Conservation (phyloP, 2,113 vertebrate genomes). For the Clarias macrocephalus region DNA sequence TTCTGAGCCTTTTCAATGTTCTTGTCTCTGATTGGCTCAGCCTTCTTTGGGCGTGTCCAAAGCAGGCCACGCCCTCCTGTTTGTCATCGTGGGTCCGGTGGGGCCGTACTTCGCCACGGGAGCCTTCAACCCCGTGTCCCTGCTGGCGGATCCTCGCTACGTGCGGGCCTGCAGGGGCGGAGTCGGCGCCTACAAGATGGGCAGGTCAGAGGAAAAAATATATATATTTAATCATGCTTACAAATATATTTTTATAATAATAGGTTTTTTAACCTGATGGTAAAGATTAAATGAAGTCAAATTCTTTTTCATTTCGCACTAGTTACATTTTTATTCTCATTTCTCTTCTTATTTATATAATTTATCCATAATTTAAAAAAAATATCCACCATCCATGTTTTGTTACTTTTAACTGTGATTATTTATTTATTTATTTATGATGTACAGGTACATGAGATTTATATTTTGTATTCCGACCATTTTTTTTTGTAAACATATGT, state of each 20-base stretch:
- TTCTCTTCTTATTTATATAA: background rate
- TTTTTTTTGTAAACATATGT: too few relatives aligned
- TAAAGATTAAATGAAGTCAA: background rate
- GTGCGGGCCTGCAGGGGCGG: slow-evolving; percentile 85
- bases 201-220: slow-evolving; percentile 75
- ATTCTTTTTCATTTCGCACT: background rate
- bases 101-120: slow-evolving; percentile 84
- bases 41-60: slow-evolving; percentile 79
- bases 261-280: background rate
- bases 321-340: background rate
- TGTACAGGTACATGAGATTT: too few relatives aligned
- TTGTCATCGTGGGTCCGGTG: slow-evolving; percentile 82
- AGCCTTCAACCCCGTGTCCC: slow-evolving; percentile 78
- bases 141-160: slow-evolving; percentile 81
- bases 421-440: background rate
- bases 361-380: too few relatives aligned
- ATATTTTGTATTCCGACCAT: too few relatives aligned
- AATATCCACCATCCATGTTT: too few relatives aligned
- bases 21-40: slow-evolving; percentile 59
- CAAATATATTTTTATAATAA: background rate
- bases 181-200: slow-evolving; percentile 83
- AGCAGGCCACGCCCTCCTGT: slow-evolving; percentile 74
- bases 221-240: background rate
- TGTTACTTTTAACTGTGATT: too few relatives aligned
- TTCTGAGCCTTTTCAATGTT: background rate